These are phyloP conservation scores for Forbesichthys papilliferus DNA, from an alignment of 2,113 vertebrate species.

Conservation along the genomic window DNA sequence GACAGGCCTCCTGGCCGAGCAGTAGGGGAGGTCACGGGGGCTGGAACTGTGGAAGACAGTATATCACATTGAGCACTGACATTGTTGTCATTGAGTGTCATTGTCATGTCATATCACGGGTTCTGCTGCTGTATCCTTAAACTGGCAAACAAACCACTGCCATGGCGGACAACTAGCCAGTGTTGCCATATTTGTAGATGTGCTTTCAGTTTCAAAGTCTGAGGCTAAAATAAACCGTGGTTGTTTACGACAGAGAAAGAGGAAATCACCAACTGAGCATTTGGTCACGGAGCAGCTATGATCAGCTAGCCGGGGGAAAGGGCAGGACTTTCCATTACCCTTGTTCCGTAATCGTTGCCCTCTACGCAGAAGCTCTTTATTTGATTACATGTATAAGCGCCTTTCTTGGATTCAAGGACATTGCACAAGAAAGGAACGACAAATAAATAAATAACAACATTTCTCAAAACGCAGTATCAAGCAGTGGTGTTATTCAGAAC, in stretches of 20 bases:
- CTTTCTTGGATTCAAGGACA: no score
- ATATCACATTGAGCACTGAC: not conserved
- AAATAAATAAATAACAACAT: no score
- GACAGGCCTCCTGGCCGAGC: no score
- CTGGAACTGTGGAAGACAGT: not conserved
- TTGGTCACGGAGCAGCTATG: slow-evolving; percentile 13
- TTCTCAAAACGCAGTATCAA: no score
- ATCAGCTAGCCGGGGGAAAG: slow-evolving; percentile 22
- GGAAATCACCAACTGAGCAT: slow-evolving; percentile 11
- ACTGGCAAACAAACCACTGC: no score
- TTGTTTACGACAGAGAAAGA: slow-evolving; percentile 26
- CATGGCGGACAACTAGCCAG: no score
- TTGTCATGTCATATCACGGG: not conserved
- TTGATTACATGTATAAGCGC: not conserved
- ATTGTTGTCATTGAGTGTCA: not conserved
- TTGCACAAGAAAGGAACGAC: no score
- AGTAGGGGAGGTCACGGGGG: no score
- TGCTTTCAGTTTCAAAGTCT: not conserved
- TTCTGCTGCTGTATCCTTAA: no score
- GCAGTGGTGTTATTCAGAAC: no score
- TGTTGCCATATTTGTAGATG: no score
- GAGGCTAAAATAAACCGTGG: slow-evolving; percentile 15
- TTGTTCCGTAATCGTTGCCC: slow-evolving; percentile 41
- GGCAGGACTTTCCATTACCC: slow-evolving; percentile 42
- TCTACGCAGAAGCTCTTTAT: slow-evolving; percentile 16